Base-by-base conservation (phyloP, 2,113 vertebrate species). In the Pseudopipra pipra region DNA sequence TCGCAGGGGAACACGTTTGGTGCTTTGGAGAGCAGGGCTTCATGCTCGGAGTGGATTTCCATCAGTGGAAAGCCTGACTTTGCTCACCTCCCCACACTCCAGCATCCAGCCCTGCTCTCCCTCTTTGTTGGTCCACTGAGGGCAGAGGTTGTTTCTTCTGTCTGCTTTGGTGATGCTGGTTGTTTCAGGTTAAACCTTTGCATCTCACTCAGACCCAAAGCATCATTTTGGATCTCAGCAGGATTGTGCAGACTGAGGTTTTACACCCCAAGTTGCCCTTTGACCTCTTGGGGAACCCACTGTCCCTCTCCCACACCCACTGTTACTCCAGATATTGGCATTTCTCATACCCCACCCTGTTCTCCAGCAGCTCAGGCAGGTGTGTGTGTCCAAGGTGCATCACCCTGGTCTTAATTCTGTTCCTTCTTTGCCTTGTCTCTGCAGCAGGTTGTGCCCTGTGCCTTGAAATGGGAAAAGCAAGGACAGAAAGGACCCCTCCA, bases 1-100 rank as follows among this genome's bases (percentile, higher is more conserved):
- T 76, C 3, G 0, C 37, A 24, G 23, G 33, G 70, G n/a, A 77
- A 65, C 13, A 23, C 2, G 0, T 49, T 33, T 61, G 75, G 41
- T 59, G 54, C 63, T 89, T 72, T 77, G 41, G 67, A 94, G 85
- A 81, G 65, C 0, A 1, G 41, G 63, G 37, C 35, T 75, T 66
- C 5, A 15, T 1, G 1, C 35, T 39, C 1, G 0, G 0, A 1
- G 20, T 44, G 79, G 39, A 33, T 71, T 76, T 76, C 52, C 63
- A 37, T 43, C 55, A 35, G 21, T 3, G 14, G 33, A 58, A 46
- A 62, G 33, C 61, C 67, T 63, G 43, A 25, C 37, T 66, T 37
- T 0, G 1, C 68, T 76, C 46, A 12, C n/a, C 31, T 25, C 39
- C 28, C 37, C 2, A 2, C 43, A 14, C 16, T 1, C 1, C 33